These are phyloP conservation scores for Apostichopus leukothele DNA, from an alignment of 53 echinoderm and acorn worm species.

Conservation along the genomic window DNA sequence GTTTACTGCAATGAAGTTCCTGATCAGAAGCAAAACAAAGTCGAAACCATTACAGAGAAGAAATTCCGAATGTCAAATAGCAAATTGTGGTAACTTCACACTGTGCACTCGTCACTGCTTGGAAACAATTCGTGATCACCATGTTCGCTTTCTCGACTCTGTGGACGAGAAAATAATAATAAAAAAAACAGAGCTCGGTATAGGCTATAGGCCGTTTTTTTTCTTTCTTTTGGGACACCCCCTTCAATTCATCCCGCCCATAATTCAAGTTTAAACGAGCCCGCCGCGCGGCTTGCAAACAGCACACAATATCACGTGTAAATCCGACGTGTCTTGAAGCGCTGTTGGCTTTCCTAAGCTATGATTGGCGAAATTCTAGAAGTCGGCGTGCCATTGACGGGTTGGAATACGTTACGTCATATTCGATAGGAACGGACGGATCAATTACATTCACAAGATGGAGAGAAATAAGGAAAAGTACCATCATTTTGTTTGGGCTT, in stretches of 20 bases:
- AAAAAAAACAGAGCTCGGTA: too few relatives aligned
- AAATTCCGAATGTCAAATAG: too few relatives aligned
- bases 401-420: slow-evolving; percentile 17
- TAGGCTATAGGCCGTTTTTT: too few relatives aligned
- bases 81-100: too few relatives aligned
- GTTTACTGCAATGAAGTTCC: too few relatives aligned
- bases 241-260: not conserved
- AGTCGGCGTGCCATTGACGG: slow-evolving; percentile 33
- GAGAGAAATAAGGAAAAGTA: not conserved
- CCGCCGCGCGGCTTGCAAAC: slow-evolving; percentile 8
- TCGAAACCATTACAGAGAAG: too few relatives aligned
- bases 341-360: not conserved
- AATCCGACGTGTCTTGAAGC: slow-evolving; percentile 22
- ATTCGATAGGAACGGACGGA: slow-evolving; percentile 8
- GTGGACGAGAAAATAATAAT: too few relatives aligned
- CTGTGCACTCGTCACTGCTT: too few relatives aligned
- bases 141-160: too few relatives aligned
- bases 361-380: slow-evolving; percentile 39
- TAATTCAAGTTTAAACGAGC: slow-evolving; percentile 32
- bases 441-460: slow-evolving; percentile 31
- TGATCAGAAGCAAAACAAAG: too few relatives aligned
- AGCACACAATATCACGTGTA: slow-evolving; percentile 19
- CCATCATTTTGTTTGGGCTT: slow-evolving; percentile 15
- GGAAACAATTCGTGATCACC: too few relatives aligned
- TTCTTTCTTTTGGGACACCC: not conserved